Percentiles rank a stretch among this genome's conserved stretches.
phyloP scores from a whole-genome alignment of 2,888 invertebrate species.

The Dione juno region DNA sequence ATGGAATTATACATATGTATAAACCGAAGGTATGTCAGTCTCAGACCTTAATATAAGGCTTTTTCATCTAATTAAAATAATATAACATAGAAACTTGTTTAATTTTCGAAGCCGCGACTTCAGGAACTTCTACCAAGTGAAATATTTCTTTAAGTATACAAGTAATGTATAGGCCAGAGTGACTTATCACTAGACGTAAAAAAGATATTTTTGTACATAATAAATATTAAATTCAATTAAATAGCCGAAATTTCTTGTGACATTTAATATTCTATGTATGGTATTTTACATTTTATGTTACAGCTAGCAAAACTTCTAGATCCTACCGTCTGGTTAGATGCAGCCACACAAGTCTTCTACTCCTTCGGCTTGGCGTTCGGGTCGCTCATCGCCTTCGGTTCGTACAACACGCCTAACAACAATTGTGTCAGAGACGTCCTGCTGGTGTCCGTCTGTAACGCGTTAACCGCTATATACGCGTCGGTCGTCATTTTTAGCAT shows the following conservation, averaged over 20 bases:
- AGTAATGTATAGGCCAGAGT: too few species aligned
- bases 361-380: constrained; percentile 98
- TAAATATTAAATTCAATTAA: too few species aligned
- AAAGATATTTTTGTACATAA: too few species aligned
- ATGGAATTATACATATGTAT: constrained; percentile 95
- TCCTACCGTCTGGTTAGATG: constrained; percentile 97
- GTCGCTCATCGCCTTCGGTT: constrained; percentile 96
- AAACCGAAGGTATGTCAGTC: constrained; percentile 89
- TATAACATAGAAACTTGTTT: too few species aligned
- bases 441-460: constrained; percentile 95
- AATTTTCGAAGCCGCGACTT: too few species aligned
- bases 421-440: constrained; percentile 96
- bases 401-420: constrained; percentile 97
- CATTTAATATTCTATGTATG: too few species aligned
- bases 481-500: constrained; percentile 97
- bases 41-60: too few species aligned
- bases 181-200: too few species aligned
- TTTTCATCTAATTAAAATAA: too few species aligned
- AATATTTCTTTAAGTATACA: too few species aligned
- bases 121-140: too few species aligned
- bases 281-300: not conserved
- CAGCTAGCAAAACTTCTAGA: constrained; percentile 93
- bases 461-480: constrained; percentile 96
- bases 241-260: too few species aligned
- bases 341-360: constrained; percentile 98